Evolutionary conservation across 2,888 invertebrate genomes (phyloP).

Genomic region (Cryptocheilus praepositus): DNA sequence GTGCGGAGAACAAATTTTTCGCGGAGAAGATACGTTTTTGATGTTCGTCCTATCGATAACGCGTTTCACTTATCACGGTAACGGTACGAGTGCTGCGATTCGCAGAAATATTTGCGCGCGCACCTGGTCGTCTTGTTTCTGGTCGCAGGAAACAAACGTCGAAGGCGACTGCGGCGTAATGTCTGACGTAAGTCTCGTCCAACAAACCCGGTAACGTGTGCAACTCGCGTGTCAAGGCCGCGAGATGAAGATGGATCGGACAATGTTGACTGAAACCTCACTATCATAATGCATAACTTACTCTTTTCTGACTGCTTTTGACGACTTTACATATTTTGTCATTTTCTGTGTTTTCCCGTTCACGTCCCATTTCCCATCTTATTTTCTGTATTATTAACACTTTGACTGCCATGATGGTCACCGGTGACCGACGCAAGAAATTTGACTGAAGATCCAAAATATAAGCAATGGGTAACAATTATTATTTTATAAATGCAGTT

Average conservation of each 20-base stretch:
- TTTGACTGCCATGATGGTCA: no score
- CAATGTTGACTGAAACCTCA: not conserved
- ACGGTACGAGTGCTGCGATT: not conserved
- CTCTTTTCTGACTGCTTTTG: not conserved
- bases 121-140: not conserved
- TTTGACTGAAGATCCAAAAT: no score
- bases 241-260: not conserved
- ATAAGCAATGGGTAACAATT: no score
- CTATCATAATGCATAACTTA: not conserved
- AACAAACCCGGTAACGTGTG: conserved; percentile 9
- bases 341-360: not conserved
- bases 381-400: no score
- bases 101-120: not conserved
- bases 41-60: no score
- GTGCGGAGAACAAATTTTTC: no score
- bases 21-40: no score
- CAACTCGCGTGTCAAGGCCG: conserved; percentile 6
- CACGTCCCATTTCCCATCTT: not conserved
- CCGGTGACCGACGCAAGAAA: no score
- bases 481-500: no score
- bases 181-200: not conserved
- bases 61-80: no score
- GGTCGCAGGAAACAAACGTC: not conserved
- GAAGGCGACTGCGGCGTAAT: not conserved
- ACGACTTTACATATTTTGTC: not conserved